These are phyloP conservation scores for Heliconius cydno DNA, from an alignment of 2,888 invertebrate species.

Conservation along the genomic window DNA sequence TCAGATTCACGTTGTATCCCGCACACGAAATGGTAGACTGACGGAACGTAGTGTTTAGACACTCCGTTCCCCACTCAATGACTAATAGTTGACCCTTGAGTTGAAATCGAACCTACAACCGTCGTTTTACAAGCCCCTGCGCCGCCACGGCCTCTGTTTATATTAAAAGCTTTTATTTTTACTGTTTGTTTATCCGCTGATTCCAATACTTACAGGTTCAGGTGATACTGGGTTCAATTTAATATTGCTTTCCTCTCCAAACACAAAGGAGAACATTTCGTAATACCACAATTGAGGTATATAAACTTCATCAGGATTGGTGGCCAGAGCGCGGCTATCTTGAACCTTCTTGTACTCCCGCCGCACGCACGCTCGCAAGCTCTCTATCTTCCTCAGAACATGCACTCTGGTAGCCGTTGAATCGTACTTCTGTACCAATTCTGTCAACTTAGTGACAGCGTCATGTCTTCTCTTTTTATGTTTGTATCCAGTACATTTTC, in stretches of 20 bases:
- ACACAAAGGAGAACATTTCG: constrained; percentile 61
- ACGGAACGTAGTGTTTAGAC: too few species aligned
- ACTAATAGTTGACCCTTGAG: too few species aligned
- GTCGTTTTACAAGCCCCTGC: too few species aligned
- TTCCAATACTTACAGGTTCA: constrained; percentile 35
- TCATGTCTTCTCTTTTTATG: constrained; percentile 65
- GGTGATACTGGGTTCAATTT: constrained; percentile 47
- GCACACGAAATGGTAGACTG: too few species aligned
- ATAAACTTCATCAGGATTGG: constrained; percentile 60
- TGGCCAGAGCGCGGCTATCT: constrained; percentile 59
- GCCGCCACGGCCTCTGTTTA: too few species aligned
- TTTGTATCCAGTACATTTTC: constrained; percentile 61
- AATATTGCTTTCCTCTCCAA: constrained; percentile 54
- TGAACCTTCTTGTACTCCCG: constrained; percentile 67
- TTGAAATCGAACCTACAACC: too few species aligned
- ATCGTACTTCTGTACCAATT: constrained; percentile 68
- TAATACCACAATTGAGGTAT: constrained; percentile 73
- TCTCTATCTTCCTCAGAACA: constrained; percentile 74
- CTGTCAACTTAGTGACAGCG: constrained; percentile 67
- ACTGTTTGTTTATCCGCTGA: background rate
- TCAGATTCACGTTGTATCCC: too few species aligned
- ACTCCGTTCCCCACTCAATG: too few species aligned
- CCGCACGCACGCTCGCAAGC: constrained; percentile 72
- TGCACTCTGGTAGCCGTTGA: constrained; percentile 71
- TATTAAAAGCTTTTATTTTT: too few species aligned